Evolutionary conservation across 2,113 vertebrate species (phyloP), one percentile per base, ranked within the genome.

Genomic region (Nibea coibor): DNA sequence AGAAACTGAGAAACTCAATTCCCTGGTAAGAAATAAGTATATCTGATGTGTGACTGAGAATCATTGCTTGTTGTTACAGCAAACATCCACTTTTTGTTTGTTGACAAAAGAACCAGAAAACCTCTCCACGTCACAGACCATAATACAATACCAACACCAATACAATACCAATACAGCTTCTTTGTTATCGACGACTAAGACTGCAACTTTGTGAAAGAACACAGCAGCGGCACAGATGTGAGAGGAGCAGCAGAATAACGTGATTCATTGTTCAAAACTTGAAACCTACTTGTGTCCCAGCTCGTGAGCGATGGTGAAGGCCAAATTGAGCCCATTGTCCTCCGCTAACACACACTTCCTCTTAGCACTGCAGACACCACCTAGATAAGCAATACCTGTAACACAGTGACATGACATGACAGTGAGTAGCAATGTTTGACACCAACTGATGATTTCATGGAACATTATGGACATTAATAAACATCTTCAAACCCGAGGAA

Each of bases 301-400:
- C 87, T 99, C 98, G 6, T 99, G 98, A n/a, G 98, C 98, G 70
- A 99, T 98, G 89, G 98, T 99, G 87, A 99, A 99, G 56, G 98
- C 98, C 94, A 99, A 77, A 86, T 98, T 99, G 80, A 99, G 96
- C 50, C 98, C 98, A 0, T 99, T 99, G 94, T 99, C 98, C 89
- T 99, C 98, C 1, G 97, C 97, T 72, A 99, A 93, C 70, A 99
- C 97, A 83, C 98, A 99, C 74, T 99, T 99, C 92, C 97, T 96
- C 88, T 96, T 97, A 67, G 96, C 87, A 63, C 97, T 99, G 96
- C 98, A 99, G 59, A 96, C 94, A 9, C 98, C 98, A 31, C 98
- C 97, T 74, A 99, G 95, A 89, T 99, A 99, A 79, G 97, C 98
- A 53, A 99, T 97, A 83, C 98, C 98, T 99, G 87, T 3, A 71